Evolutionary conservation across 2,888 invertebrate species (phyloP), one percentile per base, ranked within the genome.

Genomic region (Aspidiotus destructor): DNA sequence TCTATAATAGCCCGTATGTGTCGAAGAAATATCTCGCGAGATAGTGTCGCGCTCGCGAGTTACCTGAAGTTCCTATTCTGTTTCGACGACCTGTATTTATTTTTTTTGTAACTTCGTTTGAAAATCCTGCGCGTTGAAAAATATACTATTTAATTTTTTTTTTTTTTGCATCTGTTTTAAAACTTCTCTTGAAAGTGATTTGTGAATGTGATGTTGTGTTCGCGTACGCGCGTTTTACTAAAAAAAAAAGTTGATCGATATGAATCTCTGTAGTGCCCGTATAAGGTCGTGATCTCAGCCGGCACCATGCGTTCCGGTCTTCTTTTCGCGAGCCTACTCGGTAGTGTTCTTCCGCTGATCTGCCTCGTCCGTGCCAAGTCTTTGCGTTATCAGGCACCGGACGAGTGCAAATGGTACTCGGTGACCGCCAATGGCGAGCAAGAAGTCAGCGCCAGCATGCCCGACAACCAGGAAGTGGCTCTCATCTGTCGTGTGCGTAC

Each of bases 381-480:
- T 72, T 76, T 77, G 55, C 83, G 87, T 72, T 88, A 88, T 78
- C 87, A 88, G 76, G 87, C 88, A 74, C 88, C 88, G 73, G 88
- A 88, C 78, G 88, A 88, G 78, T 88, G 88, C 80, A 86, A 86
- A 75, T 88, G 88, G 88, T 84, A 86, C 73, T 84, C 85, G 72
- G 72, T 75, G 62, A 73, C 73, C 60, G 85, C 85, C 75, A 82
- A 83, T 74, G 85, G 83, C 74, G 82, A 83, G 72, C 72, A 72
- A 60, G 73, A 73, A 60, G 72, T 72, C 13, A 72, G 73, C 6
- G 70, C 74, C 17, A 57, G 70, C 28, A 70, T 72, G 53, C 73
- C 74, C 67, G 72, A 74, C 65, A 71, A 74, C 69, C 82, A 82
- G 74, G 83, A 83, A 73, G 87, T 88, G 62, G 86, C 87, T 40